phyloP scores from a whole-genome alignment of 2,113 vertebrate species.

The Embiotoca jacksoni region DNA sequence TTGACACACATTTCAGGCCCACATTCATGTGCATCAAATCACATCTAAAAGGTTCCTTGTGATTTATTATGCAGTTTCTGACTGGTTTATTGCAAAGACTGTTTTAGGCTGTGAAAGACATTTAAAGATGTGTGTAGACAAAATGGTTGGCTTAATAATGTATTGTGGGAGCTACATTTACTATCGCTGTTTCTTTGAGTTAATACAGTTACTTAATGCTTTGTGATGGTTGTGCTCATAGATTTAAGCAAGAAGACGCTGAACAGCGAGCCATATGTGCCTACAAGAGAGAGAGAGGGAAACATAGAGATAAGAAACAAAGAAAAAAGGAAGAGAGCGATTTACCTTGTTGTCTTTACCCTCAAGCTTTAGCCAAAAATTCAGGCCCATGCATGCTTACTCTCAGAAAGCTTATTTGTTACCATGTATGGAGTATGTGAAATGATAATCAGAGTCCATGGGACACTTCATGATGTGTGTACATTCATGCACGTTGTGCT shows the following conservation, averaged over 20 bases:
- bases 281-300: not conserved
- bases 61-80: constrained; percentile 6
- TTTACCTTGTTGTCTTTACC: not conserved
- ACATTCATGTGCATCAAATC: not conserved
- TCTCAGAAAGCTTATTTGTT: not conserved
- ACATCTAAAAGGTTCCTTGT: not conserved
- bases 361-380: not conserved
- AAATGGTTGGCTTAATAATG: constrained; percentile 20
- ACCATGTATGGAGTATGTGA: not conserved
- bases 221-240: constrained; percentile 13
- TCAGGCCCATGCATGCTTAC: not conserved
- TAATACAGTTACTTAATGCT: constrained; percentile 12
- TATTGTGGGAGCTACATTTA: constrained; percentile 11
- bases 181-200: not conserved
- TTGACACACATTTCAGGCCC: not conserved
- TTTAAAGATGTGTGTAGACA: constrained; percentile 12
- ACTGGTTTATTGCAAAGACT: not conserved
- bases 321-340: not conserved
- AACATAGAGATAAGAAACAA: not conserved
- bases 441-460: constrained; percentile 19
- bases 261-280: not conserved
- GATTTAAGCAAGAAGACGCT: not conserved
- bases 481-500: not conserved
- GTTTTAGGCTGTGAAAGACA: constrained; percentile 2
- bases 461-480: constrained; percentile 9